phyloP scores from a whole-genome alignment of 1,140 invertebrate species.

The Hyles vespertilio region DNA sequence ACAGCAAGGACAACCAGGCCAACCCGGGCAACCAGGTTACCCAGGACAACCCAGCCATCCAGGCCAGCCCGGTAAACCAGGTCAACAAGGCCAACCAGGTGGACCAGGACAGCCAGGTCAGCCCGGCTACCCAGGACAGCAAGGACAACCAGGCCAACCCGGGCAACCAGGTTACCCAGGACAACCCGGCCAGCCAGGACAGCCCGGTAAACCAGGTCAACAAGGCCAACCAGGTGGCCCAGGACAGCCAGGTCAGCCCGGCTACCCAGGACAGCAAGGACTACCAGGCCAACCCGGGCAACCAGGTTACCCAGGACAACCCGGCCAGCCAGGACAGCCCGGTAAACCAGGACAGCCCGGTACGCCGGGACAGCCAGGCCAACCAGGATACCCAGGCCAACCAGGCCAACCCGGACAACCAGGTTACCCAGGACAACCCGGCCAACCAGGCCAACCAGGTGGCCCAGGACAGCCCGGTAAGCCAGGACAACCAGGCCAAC shows the following conservation, averaged over 20 bases:
- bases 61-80: constrained; percentile 21
- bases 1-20: constrained; percentile 30
- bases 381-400: constrained; percentile 18
- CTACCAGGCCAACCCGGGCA: constrained; percentile 18
- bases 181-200: constrained; percentile 15
- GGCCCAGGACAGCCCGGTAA: constrained; percentile 16
- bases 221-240: constrained; percentile 29
- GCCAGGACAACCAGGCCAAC: constrained; percentile 16
- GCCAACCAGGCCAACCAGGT: constrained; percentile 18
- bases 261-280: constrained; percentile 24
- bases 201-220: constrained; percentile 24
- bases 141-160: constrained; percentile 31
- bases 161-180: constrained; percentile 24
- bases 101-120: constrained; percentile 16
- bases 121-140: constrained; percentile 22
- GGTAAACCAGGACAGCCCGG: constrained; percentile 9
- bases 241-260: constrained; percentile 27
- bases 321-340: constrained; percentile 5
- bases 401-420: constrained; percentile 19
- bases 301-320: constrained; percentile 22
- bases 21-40: constrained; percentile 27
- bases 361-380: constrained; percentile 25
- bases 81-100: constrained; percentile 11
- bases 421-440: constrained; percentile 20
- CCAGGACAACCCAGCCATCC: constrained; percentile 21